A percentile compares a stretch with the other conserved stretches of the same genome.
Evolutionary conservation across 2,888 invertebrate genomes (phyloP).

Genomic region (Drosophila stalkeri): DNA sequence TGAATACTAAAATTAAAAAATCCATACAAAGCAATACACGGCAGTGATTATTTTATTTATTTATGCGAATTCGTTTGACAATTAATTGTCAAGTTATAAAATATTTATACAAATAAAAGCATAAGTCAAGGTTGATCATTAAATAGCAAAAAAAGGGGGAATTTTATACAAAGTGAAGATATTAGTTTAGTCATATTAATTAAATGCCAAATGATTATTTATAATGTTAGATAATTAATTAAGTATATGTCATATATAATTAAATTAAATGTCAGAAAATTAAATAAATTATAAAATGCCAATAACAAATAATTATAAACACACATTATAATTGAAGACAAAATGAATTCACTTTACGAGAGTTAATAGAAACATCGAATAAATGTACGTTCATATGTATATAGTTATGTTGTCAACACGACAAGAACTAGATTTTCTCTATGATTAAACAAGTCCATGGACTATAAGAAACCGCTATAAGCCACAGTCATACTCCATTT

Average conservation of each 20-base stretch:
- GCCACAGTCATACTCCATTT: conserved; percentile 27
- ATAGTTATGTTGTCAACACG: conserved; percentile 14
- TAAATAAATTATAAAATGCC: conserved; percentile 7
- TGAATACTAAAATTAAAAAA: not conserved
- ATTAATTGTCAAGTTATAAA: not conserved
- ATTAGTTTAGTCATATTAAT: conserved; percentile 2
- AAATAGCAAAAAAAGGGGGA: not conserved
- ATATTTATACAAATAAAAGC: not conserved
- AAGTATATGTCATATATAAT: not conserved
- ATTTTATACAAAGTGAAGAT: not conserved
- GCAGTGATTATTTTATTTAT: not conserved
- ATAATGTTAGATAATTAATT: conserved; percentile 17
- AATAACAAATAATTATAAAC: not conserved
- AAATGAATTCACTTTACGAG: conserved; percentile 1
- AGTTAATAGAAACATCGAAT: not conserved
- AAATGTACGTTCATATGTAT: not conserved
- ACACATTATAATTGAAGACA: not conserved
- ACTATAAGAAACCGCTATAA: conserved; percentile 21
- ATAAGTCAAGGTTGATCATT: not conserved
- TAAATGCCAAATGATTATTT: conserved; percentile 1
- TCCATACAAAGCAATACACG: no score
- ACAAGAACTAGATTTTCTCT: conserved; percentile 14
- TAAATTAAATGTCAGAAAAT: not conserved
- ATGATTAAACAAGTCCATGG: conserved; percentile 29
- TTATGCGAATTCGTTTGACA: not conserved